Percentiles rank a stretch among this genome's conserved stretches.
phyloP scores from a whole-genome alignment of 2,888 invertebrate genomes.

The Acleris sparsana region DNA sequence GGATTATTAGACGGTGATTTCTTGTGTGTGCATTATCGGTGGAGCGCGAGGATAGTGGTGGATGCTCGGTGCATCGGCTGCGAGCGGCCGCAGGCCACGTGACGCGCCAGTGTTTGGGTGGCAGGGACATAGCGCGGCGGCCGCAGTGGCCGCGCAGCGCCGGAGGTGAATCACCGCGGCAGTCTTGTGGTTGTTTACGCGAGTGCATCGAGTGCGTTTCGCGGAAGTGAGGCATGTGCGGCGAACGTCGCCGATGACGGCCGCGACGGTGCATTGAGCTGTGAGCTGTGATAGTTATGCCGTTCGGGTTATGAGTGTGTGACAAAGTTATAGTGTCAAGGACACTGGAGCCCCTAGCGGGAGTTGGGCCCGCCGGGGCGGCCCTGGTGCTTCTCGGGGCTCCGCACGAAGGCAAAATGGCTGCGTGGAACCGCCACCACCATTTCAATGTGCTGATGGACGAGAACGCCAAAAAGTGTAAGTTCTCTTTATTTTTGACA shows the following conservation, averaged over 20 bases:
- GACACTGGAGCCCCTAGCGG: slow-evolving; percentile 86
- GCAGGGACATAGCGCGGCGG: slow-evolving; percentile 67
- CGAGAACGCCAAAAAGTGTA: slow-evolving; percentile 87
- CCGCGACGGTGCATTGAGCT: slow-evolving; percentile 72
- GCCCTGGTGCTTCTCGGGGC: slow-evolving; percentile 84
- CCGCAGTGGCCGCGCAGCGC: slow-evolving; percentile 74
- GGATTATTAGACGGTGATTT: slow-evolving; percentile 62
- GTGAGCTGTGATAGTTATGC: slow-evolving; percentile 77
- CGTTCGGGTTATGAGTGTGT: slow-evolving; percentile 82
- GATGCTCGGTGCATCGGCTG: slow-evolving; percentile 58
- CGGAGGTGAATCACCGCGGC: slow-evolving; percentile 79
- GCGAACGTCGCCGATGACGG: slow-evolving; percentile 77
- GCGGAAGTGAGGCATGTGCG: slow-evolving; percentile 81
- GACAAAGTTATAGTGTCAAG: slow-evolving; percentile 80
- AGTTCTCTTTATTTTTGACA: slow-evolving; percentile 57
- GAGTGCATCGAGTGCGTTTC: slow-evolving; percentile 78
- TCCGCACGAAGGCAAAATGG: slow-evolving; percentile 86
- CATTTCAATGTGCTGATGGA: slow-evolving; percentile 88
- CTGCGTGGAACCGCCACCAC: slow-evolving; percentile 89
- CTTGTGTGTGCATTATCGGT: slow-evolving; percentile 63
- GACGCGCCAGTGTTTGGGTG: slow-evolving; percentile 70
- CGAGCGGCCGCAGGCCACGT: slow-evolving; percentile 67
- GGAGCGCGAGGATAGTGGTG: slow-evolving; percentile 66
- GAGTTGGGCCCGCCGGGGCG: slow-evolving; percentile 85
- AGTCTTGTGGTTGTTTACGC: slow-evolving; percentile 78